A percentile compares a stretch with the other conserved stretches of the same genome.
phyloP scores from a whole-genome alignment of 2,888 invertebrate species.

The Mythimna lalbum region DNA sequence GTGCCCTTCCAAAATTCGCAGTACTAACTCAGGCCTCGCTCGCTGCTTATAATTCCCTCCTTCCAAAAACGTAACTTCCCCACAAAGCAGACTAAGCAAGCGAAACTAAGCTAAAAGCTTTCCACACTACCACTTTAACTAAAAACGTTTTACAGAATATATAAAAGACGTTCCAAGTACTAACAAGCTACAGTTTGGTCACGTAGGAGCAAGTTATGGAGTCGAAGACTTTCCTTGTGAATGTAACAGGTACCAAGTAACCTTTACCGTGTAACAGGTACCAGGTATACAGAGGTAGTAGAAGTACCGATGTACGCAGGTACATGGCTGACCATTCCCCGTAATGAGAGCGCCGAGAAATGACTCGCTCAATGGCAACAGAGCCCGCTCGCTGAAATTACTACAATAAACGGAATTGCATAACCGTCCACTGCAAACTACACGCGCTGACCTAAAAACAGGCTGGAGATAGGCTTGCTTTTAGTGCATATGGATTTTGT shows the following conservation, averaged over 20 bases:
- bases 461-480: slow-evolving; percentile 25
- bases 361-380: slow-evolving; percentile 67
- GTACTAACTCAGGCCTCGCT: neutral
- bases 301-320: slow-evolving; percentile 11
- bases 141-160: slow-evolving; percentile 46
- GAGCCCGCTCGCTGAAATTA: slow-evolving; percentile 61
- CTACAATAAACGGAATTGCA: slow-evolving; percentile 72
- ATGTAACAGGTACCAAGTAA: slow-evolving; percentile 39
- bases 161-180: slow-evolving; percentile 30
- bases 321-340: slow-evolving; percentile 64
- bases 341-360: slow-evolving; percentile 68
- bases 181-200: slow-evolving; percentile 32
- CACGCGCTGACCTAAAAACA: slow-evolving; percentile 55
- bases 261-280: slow-evolving; percentile 41
- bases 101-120: slow-evolving; percentile 39
- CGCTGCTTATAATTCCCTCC: slow-evolving; percentile 14
- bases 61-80: slow-evolving; percentile 25
- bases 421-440: slow-evolving; percentile 61
- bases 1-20: neutral
- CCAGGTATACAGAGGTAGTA: slow-evolving; percentile 17
- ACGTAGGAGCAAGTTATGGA: slow-evolving; percentile 35
- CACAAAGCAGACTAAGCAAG: slow-evolving; percentile 33
- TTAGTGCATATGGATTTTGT: slow-evolving; percentile 36
- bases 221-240: slow-evolving; percentile 26
- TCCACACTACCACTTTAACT: slow-evolving; percentile 37